Percentiles rank a stretch among this genome's conserved stretches.
phyloP scores from a whole-genome alignment of 2,888 invertebrate genomes.

The Dolomedes plantarius region DNA sequence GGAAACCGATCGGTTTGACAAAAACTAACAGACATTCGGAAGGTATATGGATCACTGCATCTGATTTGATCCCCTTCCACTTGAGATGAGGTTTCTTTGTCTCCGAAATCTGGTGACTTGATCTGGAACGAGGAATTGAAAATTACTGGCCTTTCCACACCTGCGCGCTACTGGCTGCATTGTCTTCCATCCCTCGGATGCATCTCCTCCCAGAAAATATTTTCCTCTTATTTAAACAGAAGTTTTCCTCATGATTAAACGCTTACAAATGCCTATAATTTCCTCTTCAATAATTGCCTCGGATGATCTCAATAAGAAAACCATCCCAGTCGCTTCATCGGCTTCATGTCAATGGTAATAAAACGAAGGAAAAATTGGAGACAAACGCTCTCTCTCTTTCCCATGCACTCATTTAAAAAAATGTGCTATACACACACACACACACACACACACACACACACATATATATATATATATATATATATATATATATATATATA shows the following conservation, averaged over 20 bases:
- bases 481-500: too few relatives aligned
- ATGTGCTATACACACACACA: too few relatives aligned
- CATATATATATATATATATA: too few relatives aligned
- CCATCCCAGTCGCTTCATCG: too few relatives aligned
- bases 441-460: too few relatives aligned
- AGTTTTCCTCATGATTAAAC: slow-evolving; percentile 6
- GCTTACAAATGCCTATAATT: slow-evolving; percentile 1
- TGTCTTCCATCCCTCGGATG: not conserved
- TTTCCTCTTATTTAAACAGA: not conserved
- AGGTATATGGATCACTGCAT: slow-evolving; percentile 23
- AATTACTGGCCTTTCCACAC: slow-evolving; percentile 26
- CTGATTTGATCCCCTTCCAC: slow-evolving; percentile 17
- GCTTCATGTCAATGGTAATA: too few relatives aligned
- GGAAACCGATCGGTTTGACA: not conserved
- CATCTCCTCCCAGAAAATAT: slow-evolving; percentile 1
- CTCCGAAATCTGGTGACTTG: slow-evolving; percentile 7
- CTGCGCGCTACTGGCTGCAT: slow-evolving; percentile 9
- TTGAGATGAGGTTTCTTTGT: slow-evolving; percentile 28
- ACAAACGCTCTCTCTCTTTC: too few relatives aligned
- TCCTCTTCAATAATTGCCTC: not conserved
- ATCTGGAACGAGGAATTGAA: slow-evolving; percentile 34
- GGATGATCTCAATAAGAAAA: not conserved
- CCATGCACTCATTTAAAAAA: too few relatives aligned
- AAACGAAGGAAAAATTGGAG: too few relatives aligned
- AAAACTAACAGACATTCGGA: not conserved